Base-by-base conservation (phyloP, 92 coral and sea anemone genomes). In the Zoanthus sociatus region DNA sequence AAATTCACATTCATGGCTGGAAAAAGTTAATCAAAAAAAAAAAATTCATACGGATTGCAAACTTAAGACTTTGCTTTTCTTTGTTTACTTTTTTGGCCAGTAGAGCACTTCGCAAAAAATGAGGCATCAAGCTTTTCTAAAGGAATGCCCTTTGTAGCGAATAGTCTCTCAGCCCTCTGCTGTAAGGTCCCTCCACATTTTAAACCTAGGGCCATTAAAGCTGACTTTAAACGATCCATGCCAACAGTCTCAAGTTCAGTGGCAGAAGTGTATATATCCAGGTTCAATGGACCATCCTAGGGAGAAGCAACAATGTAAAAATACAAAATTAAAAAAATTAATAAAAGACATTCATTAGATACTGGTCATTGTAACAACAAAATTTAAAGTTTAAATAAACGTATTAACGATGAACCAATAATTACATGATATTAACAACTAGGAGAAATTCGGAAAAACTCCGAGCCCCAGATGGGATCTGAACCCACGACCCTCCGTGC, bases 141-240 rank as follows among this genome's bases (percentile, higher is more conserved):
- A 3, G 99, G 92, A 55, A 95, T 88, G 17, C 95, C 97, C 88
- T 97, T 97, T 61, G 96, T 92, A 13, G 94, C 78, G 76, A 95
- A 97, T 73, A 97, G 78, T 83, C 99, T 89, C 86, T 93, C 97
- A 44, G 99, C 99, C 75, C 99, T 95, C 89, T 97, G 98, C 48
- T 97, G 98, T 37, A 97, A 73, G 33, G 99, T 97, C 33, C 99
- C 99, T 73, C 99, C 99, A 93, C 99, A 97, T 72, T 97, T 97
- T 6, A 97, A 91, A 73, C 99, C 99, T 86, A 91, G 84, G 11
- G 93, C 71, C 83, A 89, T 89, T 13, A 97, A 88, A 21, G 96
- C 95, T 46, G 91, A 87, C 73, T 97, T 97, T 1, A 97, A 88
- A 54, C 76, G 88, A 53, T 93, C 98, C 87, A 97, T 72, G 33